phyloP scores from a whole-genome alignment of 2,888 invertebrate species.

The Tachina fera region DNA sequence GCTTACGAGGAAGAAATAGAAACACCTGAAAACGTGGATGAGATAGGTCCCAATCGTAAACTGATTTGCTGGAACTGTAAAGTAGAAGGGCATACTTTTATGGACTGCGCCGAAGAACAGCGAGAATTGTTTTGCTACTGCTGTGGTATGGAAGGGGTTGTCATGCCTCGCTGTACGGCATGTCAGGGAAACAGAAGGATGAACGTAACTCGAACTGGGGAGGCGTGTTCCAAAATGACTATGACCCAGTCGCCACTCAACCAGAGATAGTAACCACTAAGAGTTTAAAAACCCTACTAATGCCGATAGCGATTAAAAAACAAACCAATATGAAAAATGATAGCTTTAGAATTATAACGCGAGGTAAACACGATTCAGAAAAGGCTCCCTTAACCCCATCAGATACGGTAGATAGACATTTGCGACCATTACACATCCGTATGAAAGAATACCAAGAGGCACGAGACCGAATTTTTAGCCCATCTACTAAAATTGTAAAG shows the following conservation, averaged over 20 bases:
- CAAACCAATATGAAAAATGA: not conserved
- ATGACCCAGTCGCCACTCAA: not conserved
- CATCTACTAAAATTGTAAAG: not conserved
- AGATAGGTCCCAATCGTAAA: too few species aligned
- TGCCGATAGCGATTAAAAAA: not conserved
- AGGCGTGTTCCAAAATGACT: not conserved
- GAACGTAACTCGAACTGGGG: not conserved
- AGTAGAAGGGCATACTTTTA: too few species aligned
- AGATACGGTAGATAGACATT: too few species aligned
- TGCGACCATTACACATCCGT: too few species aligned
- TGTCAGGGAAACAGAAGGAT: not conserved
- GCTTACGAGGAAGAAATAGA: too few species aligned
- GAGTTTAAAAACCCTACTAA: not conserved
- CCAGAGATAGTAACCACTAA: not conserved
- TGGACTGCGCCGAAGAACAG: too few species aligned
- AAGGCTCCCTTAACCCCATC: too few species aligned
- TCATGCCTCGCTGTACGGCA: not conserved
- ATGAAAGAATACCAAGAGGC: too few species aligned
- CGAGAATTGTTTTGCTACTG: conserved; percentile 3
- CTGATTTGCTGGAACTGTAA: too few species aligned
- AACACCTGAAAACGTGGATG: too few species aligned
- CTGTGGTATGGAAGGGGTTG: not conserved
- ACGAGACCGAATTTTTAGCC: not conserved
- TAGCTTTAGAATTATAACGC: not conserved
- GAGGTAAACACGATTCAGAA: too few species aligned